Evolutionary conservation across 2,113 vertebrate species (phyloP).

Genomic region (Paralichthys olivaceus): DNA sequence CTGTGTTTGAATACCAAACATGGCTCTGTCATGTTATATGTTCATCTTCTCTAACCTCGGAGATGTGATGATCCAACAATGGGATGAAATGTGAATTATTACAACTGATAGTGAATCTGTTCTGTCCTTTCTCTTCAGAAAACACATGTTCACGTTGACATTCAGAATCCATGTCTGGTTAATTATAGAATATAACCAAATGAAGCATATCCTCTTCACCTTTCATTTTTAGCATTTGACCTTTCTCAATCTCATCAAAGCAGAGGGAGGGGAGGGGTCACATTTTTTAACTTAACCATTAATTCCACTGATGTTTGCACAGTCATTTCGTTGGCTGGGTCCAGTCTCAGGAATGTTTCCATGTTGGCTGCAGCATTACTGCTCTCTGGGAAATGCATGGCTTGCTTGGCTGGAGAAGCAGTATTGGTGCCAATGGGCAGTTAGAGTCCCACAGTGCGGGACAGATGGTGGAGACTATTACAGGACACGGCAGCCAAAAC

Average conservation of each 20-base stretch:
- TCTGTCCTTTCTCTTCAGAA: not conserved
- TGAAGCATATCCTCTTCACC: conserved; percentile 9
- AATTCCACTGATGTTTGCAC: conserved; percentile 28
- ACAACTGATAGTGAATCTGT: not conserved
- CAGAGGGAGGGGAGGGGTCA: not conserved
- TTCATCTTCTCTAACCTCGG: not conserved
- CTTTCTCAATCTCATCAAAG: conserved; percentile 40
- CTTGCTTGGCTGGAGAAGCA: conserved; percentile 17
- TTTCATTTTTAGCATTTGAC: conserved; percentile 24
- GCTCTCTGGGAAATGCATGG: conserved; percentile 30
- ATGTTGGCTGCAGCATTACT: conserved; percentile 33
- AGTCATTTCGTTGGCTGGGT: conserved; percentile 27
- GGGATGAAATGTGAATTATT: not conserved
- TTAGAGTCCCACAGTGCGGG: conserved; percentile 21
- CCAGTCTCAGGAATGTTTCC: conserved; percentile 34
- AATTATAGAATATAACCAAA: conserved; percentile 4
- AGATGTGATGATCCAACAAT: not conserved
- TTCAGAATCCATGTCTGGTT: conserved; percentile 3
- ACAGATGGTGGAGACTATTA: conserved; percentile 44
- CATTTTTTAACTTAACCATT: conserved; percentile 21
- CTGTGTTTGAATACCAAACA: no score
- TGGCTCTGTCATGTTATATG: not conserved
- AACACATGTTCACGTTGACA: not conserved
- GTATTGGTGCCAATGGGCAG: conserved; percentile 37
- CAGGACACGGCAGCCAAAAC: conserved; percentile 11